Conservation (phyloP, 2,113 vertebrate genomes). For the Beaufortia kweichowensis region DNA sequence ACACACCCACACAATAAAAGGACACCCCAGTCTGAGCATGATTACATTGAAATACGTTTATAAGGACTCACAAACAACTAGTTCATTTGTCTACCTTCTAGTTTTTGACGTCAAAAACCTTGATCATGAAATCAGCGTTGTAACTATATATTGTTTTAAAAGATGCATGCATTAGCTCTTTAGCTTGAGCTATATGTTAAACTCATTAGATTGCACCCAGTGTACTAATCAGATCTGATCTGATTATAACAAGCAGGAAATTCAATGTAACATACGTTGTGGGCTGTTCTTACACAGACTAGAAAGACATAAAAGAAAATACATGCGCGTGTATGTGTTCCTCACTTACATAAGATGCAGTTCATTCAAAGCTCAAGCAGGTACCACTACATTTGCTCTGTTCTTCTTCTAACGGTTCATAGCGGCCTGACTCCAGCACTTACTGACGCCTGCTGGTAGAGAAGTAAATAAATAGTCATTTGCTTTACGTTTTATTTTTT, state of each 20-base stretch:
- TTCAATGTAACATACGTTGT: not conserved
- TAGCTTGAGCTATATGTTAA: constrained; percentile 4
- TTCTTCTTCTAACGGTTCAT: not conserved
- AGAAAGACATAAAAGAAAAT: not conserved
- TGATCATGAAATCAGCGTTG: not conserved
- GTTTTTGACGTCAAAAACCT: not conserved
- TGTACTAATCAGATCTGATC: not conserved
- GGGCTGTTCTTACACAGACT: not conserved
- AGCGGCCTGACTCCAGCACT: not conserved
- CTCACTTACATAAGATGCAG: constrained; percentile 43
- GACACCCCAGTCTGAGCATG: not conserved
- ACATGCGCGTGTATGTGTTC: not conserved
- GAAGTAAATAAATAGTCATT: not conserved
- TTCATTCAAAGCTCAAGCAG: constrained; percentile 40
- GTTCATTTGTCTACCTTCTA: not conserved
- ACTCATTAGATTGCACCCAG: not conserved
- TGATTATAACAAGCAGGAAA: not conserved
- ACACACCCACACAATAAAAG: not conserved
- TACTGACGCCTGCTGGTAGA: constrained; percentile 9
- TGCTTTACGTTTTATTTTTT: not conserved
- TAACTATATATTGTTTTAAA: not conserved
- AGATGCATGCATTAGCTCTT: constrained; percentile 10
- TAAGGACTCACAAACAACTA: not conserved
- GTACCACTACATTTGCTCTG: constrained; percentile 28
- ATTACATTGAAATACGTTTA: not conserved